phyloP scores from a whole-genome alignment of 2,888 invertebrate genomes.

The Melanotus villosus region DNA sequence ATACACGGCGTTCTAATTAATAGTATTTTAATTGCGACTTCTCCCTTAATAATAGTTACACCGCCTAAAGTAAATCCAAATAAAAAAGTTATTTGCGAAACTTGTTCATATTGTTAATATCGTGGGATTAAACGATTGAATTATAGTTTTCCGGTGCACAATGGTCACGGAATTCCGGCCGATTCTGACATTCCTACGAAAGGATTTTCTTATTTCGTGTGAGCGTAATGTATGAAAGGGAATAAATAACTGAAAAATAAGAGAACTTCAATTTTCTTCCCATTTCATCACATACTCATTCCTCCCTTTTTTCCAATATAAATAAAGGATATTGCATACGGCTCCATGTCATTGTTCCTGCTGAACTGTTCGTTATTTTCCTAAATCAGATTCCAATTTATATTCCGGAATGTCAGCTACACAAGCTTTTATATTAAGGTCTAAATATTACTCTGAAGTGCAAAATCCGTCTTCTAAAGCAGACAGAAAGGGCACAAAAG shows the following conservation, averaged over 20 bases:
- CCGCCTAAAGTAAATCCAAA: neutral
- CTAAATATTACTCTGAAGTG: slow-evolving; percentile 26
- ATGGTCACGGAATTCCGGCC: slow-evolving; percentile 9
- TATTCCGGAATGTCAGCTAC: slow-evolving; percentile 32
- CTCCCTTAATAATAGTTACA: too few relatives aligned
- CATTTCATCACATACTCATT: slow-evolving; percentile 29
- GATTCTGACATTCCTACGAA: slow-evolving; percentile 6
- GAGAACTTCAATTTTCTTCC: slow-evolving; percentile 20
- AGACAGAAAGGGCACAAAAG: slow-evolving; percentile 11
- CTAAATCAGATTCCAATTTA: slow-evolving; percentile 34
- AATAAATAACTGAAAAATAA: slow-evolving; percentile 29
- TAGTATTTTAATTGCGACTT: neutral
- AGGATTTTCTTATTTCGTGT: slow-evolving; percentile 21
- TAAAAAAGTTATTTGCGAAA: neutral
- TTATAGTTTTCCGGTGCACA: neutral
- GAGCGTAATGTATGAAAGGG: neutral
- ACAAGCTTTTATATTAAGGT: slow-evolving; percentile 24
- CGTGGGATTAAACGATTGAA: neutral
- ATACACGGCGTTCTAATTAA: slow-evolving; percentile 1
- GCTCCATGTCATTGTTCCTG: slow-evolving; percentile 23
- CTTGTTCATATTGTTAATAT: too few relatives aligned
- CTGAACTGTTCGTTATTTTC: slow-evolving; percentile 17
- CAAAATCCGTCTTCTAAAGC: slow-evolving; percentile 27
- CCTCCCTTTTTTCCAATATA: slow-evolving; percentile 13
- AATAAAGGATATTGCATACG: slow-evolving; percentile 25